Base-by-base conservation (phyloP, 2,888 invertebrate genomes). In the Byasa hedistus region DNA sequence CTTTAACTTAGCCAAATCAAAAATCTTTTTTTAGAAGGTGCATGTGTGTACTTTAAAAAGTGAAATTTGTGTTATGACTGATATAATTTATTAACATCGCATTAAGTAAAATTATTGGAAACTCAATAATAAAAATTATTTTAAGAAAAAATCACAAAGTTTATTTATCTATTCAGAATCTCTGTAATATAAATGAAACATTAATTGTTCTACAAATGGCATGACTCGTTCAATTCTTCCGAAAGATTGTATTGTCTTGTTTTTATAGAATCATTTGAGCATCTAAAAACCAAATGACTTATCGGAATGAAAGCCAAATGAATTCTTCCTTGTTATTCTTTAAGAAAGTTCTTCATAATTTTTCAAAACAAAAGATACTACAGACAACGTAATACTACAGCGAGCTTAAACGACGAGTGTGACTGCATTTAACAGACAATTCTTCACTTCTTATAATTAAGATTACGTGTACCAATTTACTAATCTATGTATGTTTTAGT, bases 231-330 rank as follows among this genome's bases (percentile, higher is more conserved):
- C 83, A 79, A 82, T 77, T 71, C 75, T 72, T 70, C 69, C 71
- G 78, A 74, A 69, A 70, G 65, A 62, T 71, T 66, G 69, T 70
- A 75, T 69, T 74, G 76, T 72, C 79, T 77, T 54, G 23, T 22
- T 54, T 84, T 62, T 27, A 75, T 77, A 78, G 79, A 84, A 85
- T 87, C 84, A 87, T 85, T 86, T 84, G 79, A 84, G 83, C 87
- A 85, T 85, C 87, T 83, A 85, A 81, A 79, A 81, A 76, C 79
- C 77, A 83, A 85, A 86, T 86, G 85, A 82, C 82, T 80, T 81
- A 79, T 73, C 72, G 78, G 73, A 76, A 72, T 70, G 71, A 74
- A 80, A 80, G 84, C 86, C 86, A 87, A 87, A 87, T 82, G 81
- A 80, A 80, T 83, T 79, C 73, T 75, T 75, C 77, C 78, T 78